These are phyloP conservation scores for Pachypanchax playfairii DNA, from an alignment of 2,113 vertebrate genomes.

Conservation along the genomic window DNA sequence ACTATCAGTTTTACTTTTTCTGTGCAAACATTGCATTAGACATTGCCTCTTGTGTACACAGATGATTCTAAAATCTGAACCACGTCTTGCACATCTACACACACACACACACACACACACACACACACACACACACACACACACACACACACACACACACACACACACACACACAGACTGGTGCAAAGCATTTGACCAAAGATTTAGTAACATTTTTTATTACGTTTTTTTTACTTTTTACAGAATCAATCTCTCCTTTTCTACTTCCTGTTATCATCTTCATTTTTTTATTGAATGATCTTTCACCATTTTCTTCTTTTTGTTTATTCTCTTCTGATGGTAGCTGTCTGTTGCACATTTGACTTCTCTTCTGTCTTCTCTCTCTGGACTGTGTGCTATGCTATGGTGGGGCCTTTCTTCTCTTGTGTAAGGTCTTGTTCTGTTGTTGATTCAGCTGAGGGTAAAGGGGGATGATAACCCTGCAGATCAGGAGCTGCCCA, in stretches of 20 bases:
- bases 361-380: conserved; percentile 81
- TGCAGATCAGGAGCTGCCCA: conserved; percentile 92
- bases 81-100: too few species aligned
- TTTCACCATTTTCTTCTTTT: conserved; percentile 26
- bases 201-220: not conserved
- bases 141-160: not conserved
- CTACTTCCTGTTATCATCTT: conserved; percentile 49
- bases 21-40: conserved; percentile 29
- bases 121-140: conserved; percentile 7
- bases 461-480: conserved; percentile 87
- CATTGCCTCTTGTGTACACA: conserved; percentile 26
- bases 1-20: not conserved
- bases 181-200: not conserved
- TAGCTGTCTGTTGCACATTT: conserved; percentile 50
- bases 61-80: conserved; percentile 11
- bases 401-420: conserved; percentile 74
- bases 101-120: conserved; percentile 5
- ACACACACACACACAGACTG: conserved; percentile 4
- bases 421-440: conserved; percentile 80
- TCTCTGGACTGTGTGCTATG: conserved; percentile 73
- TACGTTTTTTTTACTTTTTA: conserved; percentile 8
- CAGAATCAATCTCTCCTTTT: conserved; percentile 3
- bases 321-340: conserved; percentile 18
- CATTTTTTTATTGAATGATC: conserved; percentile 56
- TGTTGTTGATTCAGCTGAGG: conserved; percentile 92